Conservation (phyloP, 2,888 invertebrate genomes). For the Acleris laterana region DNA sequence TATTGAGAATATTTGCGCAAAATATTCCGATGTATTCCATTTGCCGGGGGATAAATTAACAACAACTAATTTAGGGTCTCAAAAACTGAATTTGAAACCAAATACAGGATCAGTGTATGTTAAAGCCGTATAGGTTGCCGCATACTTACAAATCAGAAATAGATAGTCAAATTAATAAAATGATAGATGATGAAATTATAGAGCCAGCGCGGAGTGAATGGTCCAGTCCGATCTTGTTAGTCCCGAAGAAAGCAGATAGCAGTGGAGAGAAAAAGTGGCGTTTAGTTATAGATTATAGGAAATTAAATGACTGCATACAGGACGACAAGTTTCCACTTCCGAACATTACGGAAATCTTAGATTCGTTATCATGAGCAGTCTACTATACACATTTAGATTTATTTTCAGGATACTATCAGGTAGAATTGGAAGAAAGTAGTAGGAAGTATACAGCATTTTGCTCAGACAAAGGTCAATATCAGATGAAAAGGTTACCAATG, state of each 20-base stretch:
- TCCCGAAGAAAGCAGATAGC: slow-evolving; percentile 1
- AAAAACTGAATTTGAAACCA: slow-evolving; percentile 2
- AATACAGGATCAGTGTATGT: not conserved
- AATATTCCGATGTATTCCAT: too few relatives aligned
- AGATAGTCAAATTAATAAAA: slow-evolving; percentile 5
- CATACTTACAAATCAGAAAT: not conserved
- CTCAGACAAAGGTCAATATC: slow-evolving; percentile 10
- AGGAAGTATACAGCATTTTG: slow-evolving; percentile 16
- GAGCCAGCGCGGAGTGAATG: too few relatives aligned
- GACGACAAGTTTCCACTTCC: slow-evolving; percentile 24
- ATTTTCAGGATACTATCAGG: slow-evolving; percentile 17
- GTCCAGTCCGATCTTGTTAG: slow-evolving; percentile 6
- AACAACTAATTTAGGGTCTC: not conserved
- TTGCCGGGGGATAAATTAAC: too few relatives aligned
- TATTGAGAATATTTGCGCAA: too few relatives aligned
- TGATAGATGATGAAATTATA: slow-evolving; percentile 2
- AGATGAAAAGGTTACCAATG: slow-evolving; percentile 12
- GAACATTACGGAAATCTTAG: slow-evolving; percentile 20
- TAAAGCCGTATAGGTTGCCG: slow-evolving; percentile 11
- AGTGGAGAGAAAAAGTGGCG: slow-evolving; percentile 17
- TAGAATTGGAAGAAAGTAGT: slow-evolving; percentile 11
- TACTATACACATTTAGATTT: slow-evolving; percentile 18
- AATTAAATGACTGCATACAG: slow-evolving; percentile 15
- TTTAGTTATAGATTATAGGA: slow-evolving; percentile 19
- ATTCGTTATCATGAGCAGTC: slow-evolving; percentile 10